Percentiles rank a stretch among this genome's conserved stretches.
These are phyloP conservation scores for Heteropelma amictum DNA, from an alignment of 2,888 invertebrate genomes.

Conservation along the genomic window DNA sequence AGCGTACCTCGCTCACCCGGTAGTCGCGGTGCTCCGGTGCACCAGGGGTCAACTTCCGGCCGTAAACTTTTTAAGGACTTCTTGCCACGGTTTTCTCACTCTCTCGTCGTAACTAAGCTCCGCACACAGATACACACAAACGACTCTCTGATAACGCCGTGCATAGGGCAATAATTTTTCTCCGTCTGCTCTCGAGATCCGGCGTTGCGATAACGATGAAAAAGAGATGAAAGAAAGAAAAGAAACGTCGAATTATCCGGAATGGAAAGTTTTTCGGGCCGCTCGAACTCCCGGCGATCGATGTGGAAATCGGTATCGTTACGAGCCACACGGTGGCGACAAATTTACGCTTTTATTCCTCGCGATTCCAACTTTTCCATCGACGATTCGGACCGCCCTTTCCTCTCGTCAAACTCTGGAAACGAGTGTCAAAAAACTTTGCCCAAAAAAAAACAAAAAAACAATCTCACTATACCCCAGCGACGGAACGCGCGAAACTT, in stretches of 20 bases:
- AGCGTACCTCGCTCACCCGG: conserved; percentile 23
- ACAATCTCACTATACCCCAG: no score
- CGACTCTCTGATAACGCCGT: neutral
- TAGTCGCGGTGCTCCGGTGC: conserved; percentile 52
- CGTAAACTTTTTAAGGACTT: conserved; percentile 69
- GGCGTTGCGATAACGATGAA: neutral
- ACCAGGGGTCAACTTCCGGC: conserved; percentile 70
- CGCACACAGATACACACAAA: neutral
- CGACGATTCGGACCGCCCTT: no score
- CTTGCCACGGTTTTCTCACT: no score
- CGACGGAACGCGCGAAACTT: no score
- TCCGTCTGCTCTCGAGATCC: neutral
- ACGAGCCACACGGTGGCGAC: no score
- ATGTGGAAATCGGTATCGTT: neutral
- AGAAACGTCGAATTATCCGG: neutral
- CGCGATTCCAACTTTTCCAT: no score
- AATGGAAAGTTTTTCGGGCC: neutral
- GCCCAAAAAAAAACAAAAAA: no score
- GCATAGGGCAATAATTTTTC: neutral
- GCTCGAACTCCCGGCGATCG: neutral
- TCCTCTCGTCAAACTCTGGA: no score
- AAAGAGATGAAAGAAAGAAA: no score
- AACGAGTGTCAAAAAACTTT: no score
- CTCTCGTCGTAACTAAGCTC: neutral
- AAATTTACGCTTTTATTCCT: no score